phyloP scores from a whole-genome alignment of 2,113 vertebrate genomes.

The Mastomys natalensis region DNA sequence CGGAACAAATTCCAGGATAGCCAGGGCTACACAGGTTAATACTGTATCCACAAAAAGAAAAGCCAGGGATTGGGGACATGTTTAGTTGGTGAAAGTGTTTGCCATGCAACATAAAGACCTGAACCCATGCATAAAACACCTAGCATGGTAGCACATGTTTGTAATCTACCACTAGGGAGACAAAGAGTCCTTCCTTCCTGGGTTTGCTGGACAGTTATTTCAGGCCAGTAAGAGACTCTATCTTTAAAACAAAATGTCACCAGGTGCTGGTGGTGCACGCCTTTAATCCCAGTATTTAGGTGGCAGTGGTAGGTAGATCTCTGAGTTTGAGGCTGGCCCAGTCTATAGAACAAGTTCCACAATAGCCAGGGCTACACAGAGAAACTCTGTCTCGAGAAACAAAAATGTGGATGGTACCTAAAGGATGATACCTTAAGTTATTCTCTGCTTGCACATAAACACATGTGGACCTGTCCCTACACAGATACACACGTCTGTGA shows the following conservation, averaged over 20 bases:
- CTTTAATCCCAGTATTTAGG: too few species aligned
- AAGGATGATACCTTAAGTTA: background rate
- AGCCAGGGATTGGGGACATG: background rate
- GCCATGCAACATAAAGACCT: background rate
- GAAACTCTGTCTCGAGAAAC: background rate
- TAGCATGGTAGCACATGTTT: background rate
- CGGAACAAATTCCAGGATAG: background rate
- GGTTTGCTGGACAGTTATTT: background rate
- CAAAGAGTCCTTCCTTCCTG: background rate
- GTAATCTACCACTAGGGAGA: background rate
- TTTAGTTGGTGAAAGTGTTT: background rate
- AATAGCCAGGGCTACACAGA: too few species aligned
- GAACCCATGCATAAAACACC: background rate
- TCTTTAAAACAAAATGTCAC: background rate
- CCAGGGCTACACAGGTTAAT: background rate
- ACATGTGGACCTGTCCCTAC: background rate
- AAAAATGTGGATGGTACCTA: background rate
- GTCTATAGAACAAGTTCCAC: too few species aligned
- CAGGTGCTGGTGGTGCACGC: too few species aligned
- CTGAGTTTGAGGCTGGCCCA: too few species aligned
- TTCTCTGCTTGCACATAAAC: background rate
- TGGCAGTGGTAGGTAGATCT: too few species aligned
- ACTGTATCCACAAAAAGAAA: background rate
- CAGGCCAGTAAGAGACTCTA: background rate
- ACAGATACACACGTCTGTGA: background rate